phyloP scores from a whole-genome alignment of 2,888 invertebrate genomes.

The Rhingia campestris region DNA sequence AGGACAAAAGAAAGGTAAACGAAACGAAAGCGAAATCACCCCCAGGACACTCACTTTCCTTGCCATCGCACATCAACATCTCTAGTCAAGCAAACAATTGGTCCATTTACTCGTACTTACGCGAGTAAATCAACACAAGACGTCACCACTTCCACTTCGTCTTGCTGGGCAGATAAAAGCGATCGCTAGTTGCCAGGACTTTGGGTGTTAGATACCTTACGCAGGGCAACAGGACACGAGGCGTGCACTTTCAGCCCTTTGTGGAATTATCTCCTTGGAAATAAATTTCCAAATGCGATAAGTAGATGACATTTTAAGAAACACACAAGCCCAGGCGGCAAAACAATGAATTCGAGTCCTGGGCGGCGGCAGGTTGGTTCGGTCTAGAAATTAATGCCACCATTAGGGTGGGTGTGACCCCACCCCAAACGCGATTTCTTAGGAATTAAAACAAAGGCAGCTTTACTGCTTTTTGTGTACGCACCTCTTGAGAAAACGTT shows the following conservation, averaged over 20 bases:
- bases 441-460: conserved; percentile 56
- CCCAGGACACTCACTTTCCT: conserved; percentile 40
- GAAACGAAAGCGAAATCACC: conserved; percentile 54
- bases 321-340: conserved; percentile 59
- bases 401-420: background rate
- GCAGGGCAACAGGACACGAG: conserved; percentile 34
- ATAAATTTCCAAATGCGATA: conserved; percentile 74
- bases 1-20: background rate
- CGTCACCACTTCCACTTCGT: background rate
- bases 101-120: conserved; percentile 41
- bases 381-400: conserved; percentile 23
- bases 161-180: conserved; percentile 29
- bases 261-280: conserved; percentile 72
- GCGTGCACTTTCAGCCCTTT: conserved; percentile 70
- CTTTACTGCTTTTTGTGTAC: conserved; percentile 43
- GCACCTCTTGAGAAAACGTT: conserved; percentile 57
- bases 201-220: conserved; percentile 20
- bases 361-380: background rate
- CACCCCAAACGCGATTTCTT: conserved; percentile 26
- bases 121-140: conserved; percentile 37
- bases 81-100: conserved; percentile 69
- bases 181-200: conserved; percentile 29
- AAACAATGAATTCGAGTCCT: conserved; percentile 59
- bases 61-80: conserved; percentile 45
- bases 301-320: conserved; percentile 72